Base-by-base conservation (phyloP, 2,113 vertebrate species). In the Pungitius pungitius region DNA sequence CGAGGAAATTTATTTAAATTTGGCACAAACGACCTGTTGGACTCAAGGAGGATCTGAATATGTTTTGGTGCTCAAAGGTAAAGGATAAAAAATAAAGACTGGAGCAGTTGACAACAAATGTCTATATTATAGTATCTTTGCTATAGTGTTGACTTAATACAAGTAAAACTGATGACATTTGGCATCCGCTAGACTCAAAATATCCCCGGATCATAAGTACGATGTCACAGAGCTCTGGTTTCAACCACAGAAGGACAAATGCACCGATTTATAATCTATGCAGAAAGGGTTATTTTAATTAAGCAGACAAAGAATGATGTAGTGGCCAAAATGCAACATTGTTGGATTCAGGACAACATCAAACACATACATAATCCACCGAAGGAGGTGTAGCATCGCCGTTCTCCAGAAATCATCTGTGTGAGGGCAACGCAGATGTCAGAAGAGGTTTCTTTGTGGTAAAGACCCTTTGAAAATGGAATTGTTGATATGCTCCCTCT, bases 231-330 rank as follows among this genome's bases (percentile, higher is more conserved):
- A 67, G 45, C 56, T 22, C 45, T 3, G 5, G 8, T 51, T 55
- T 73, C 8, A 47, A 58, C 39, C 30, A 49, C 45, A 51, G 62
- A 92, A 89, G 82, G 79, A 87, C 90, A 92, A 92, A 92, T 89
- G 84, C 85, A 74, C 82, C 75, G 69, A 90, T 92, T 91, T 90
- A 87, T 92, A 93, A 91, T 93, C 83, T 89, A 92, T 92, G 88
- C 92, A 87, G 78, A 60, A 77, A 80, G 87, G 84, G 79, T 78
- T 67, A 88, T 89, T 92, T 92, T 92, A 91, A 93, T 93, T 89
- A 91, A 86, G 63, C 71, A 77, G 86, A 82, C 84, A 91, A 91
- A 89, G 84, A 73, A 74, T 69, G 72, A 69, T 85, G 62, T 79
- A 87, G 71, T 43, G 27, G 80, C 75, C 83, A 35, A 83, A 90